phyloP scores from a whole-genome alignment of 2,113 vertebrate genomes.

The Notarius quadriscutis region DNA sequence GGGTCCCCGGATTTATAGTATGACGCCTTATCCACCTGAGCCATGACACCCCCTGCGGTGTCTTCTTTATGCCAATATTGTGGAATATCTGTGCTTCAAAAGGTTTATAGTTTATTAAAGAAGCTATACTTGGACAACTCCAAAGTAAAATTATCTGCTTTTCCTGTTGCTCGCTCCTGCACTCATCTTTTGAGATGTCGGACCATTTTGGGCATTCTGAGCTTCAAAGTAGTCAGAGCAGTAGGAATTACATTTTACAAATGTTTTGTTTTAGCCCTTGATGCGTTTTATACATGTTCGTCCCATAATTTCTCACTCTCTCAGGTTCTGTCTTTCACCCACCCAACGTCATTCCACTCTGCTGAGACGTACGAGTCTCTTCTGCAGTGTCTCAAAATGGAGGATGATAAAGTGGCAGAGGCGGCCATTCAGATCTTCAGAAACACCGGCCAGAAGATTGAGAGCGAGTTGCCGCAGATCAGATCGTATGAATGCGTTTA shows the following conservation, averaged over 20 bases:
- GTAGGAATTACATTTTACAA: not conserved
- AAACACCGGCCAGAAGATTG: constrained; percentile 98
- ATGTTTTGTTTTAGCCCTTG: not conserved
- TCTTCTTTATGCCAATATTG: too few relatives aligned
- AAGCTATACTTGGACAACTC: not conserved
- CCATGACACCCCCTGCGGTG: too few relatives aligned
- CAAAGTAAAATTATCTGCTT: not conserved
- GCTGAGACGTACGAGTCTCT: constrained; percentile 98
- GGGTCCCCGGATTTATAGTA: too few relatives aligned
- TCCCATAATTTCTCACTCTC: not conserved
- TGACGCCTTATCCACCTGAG: too few relatives aligned
- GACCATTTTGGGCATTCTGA: not conserved
- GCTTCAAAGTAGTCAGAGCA: too few relatives aligned
- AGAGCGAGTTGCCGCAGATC: constrained; percentile 95
- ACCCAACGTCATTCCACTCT: constrained; percentile 98
- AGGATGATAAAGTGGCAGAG: constrained; percentile 98
- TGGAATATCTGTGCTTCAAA: too few relatives aligned
- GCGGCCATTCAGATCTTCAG: constrained; percentile 99
- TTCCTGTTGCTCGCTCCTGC: not conserved
- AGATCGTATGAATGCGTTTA: constrained; percentile 80
- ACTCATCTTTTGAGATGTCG: not conserved
- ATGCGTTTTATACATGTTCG: too few relatives aligned
- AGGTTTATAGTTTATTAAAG: not conserved
- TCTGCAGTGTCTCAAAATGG: constrained; percentile 98
- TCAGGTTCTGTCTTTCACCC: constrained; percentile 97